phyloP scores from a whole-genome alignment of 1,140 invertebrate genomes.

The Metopolophium dirhodum region DNA sequence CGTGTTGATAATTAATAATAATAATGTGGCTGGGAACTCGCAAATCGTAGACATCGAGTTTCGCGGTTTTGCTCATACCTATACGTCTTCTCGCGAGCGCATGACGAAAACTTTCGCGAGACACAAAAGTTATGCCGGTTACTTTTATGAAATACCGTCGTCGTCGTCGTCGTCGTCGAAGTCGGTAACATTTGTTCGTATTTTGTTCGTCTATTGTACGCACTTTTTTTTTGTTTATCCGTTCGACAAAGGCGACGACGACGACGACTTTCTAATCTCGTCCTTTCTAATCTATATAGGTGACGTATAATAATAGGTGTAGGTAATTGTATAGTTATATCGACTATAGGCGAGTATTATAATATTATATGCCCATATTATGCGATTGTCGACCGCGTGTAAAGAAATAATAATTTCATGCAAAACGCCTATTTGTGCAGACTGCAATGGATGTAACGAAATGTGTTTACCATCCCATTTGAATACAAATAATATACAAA shows the following conservation, averaged over 20 bases:
- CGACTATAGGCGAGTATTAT: not conserved
- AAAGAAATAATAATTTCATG: not conserved
- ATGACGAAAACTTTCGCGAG: not conserved
- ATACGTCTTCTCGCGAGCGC: not conserved
- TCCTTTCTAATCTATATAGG: not conserved
- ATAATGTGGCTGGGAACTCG: not conserved
- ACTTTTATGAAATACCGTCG: not conserved
- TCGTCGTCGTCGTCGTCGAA: too few species aligned
- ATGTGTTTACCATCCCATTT: not conserved
- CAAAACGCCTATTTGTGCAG: not conserved
- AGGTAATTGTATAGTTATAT: not conserved
- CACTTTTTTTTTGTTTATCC: not conserved
- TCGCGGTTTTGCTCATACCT: too few species aligned
- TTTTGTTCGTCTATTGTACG: not conserved
- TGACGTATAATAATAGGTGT: too few species aligned
- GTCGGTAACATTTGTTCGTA: too few species aligned
- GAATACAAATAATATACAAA: not conserved
- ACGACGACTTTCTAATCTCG: too few species aligned
- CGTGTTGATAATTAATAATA: not conserved
- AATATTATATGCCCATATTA: too few species aligned
- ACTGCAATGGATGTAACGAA: not conserved
- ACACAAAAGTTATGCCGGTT: not conserved
- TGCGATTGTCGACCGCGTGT: not conserved
- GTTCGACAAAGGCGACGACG: not conserved
- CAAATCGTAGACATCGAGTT: not conserved